Base-by-base conservation (phyloP, 2,113 vertebrate genomes). In the Chelonoidis abingdonii region DNA sequence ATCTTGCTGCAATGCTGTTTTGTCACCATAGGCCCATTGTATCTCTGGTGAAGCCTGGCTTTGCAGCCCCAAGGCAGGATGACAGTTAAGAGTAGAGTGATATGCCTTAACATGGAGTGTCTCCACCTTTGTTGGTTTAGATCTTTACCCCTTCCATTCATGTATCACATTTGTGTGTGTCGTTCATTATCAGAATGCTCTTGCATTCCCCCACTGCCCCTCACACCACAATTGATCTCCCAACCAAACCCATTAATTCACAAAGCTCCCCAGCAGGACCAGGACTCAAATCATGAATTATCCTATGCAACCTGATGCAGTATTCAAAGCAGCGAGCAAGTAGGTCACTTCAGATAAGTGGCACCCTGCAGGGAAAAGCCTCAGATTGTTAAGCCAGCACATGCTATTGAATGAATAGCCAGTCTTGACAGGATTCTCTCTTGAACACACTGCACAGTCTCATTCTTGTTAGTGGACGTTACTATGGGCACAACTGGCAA, bases 61-160 rank as follows among this genome's bases (percentile, higher is more conserved):
- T 76, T 24, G 1, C 49, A 72, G 83, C 79, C 78, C 65, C 65
- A 52, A 85, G 90, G 94, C 82, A 93, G 80, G 76, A 56, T 87
- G 75, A 93, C 52, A 86, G 49, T 83, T 95, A 83, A 81, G 65
- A 81, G 41, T 0, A 85, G 50, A 8, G 65, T 91, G 81, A 79
- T 83, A 1, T 93, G 95, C 41, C 93, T 89, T 83, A 89, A 95
- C 95, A 83, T 53, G 97, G 47, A 91, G 31, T 29, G 95, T 94
- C 81, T 78, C 89, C 88, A 62, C 50, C 79, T 94, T 96, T 96
- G 94, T 87, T 83, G 81, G 24, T 94, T 94, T 91, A 91, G 92
- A 52, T n/a, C 3, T 93, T 90, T 87, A n/a, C 57, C 92, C 10
- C 21, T 85, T 83, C 65, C 89, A 95, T 95, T 95, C 85, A 83